These are phyloP conservation scores for Julus scandinavius DNA, from an alignment of 2,888 invertebrate genomes.

Conservation along the genomic window DNA sequence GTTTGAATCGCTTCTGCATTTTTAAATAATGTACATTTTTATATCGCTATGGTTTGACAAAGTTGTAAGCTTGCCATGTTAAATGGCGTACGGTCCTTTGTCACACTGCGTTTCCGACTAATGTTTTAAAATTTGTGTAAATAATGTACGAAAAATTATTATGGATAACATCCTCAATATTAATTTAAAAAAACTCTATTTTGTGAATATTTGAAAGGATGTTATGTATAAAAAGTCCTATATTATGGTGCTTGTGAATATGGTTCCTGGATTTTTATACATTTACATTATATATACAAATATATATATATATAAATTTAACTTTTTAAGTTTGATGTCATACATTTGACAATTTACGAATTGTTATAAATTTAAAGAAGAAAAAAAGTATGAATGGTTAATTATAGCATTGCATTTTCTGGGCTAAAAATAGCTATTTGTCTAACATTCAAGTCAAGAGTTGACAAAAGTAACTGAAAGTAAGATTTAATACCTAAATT, in stretches of 20 bases:
- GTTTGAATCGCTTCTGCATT: neutral
- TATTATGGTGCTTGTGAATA: slow-evolving; percentile 1
- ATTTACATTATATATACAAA: slow-evolving; percentile 5
- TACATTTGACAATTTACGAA: neutral
- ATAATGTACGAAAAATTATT: neutral
- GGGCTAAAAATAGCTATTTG: neutral
- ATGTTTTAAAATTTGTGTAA: slow-evolving; percentile 30
- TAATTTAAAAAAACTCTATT: slow-evolving; percentile 43
- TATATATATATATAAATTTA: neutral
- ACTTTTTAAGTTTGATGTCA: slow-evolving; percentile 11
- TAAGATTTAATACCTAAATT: neutral
- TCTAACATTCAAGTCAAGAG: neutral
- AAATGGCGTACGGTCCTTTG: neutral
- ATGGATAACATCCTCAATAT: slow-evolving; percentile 10
- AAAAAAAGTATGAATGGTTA: slow-evolving; percentile 1
- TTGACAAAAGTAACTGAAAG: neutral
- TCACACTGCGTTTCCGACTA: neutral
- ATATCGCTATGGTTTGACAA: neutral
- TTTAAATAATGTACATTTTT: slow-evolving; percentile 37
- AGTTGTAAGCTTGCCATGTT: neutral
- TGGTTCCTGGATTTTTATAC: slow-evolving; percentile 45
- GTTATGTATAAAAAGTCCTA: slow-evolving; percentile 18
- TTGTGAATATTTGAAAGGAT: slow-evolving; percentile 44
- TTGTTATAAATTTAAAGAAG: neutral
- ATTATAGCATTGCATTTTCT: neutral